These are phyloP conservation scores for Drosophila arawakana DNA, from an alignment of 1,140 invertebrate species.

Conservation along the genomic window DNA sequence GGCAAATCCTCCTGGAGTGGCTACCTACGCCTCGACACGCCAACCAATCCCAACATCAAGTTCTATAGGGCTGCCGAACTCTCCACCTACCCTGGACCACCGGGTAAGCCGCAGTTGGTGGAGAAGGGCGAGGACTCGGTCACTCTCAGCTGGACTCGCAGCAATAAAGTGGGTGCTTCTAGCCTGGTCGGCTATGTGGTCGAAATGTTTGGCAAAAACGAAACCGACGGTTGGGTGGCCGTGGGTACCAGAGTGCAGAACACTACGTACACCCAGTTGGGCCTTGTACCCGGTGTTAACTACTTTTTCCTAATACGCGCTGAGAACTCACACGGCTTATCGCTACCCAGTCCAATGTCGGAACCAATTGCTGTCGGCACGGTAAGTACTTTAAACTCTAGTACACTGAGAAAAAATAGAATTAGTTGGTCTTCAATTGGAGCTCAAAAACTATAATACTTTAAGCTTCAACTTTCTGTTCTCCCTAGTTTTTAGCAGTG, in stretches of 20 bases:
- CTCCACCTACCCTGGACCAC: slow-evolving; percentile 91
- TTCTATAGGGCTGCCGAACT: slow-evolving; percentile 92
- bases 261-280: slow-evolving; percentile 88
- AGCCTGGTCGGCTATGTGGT: slow-evolving; percentile 93
- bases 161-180: slow-evolving; percentile 91
- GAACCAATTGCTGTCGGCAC: slow-evolving; percentile 86
- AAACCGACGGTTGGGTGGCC: slow-evolving; percentile 86
- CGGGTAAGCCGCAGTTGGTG: slow-evolving; percentile 89
- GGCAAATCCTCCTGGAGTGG: slow-evolving; percentile 95
- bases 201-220: slow-evolving; percentile 87
- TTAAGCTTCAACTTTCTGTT: too few relatives aligned
- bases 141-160: slow-evolving; percentile 92
- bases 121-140: slow-evolving; percentile 91
- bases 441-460: too few relatives aligned
- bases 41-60: slow-evolving; percentile 93
- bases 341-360: slow-evolving; percentile 89
- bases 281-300: slow-evolving; percentile 89
- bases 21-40: slow-evolving; percentile 90
- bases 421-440: too few relatives aligned
- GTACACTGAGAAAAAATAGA: too few relatives aligned
- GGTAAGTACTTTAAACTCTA: slow-evolving; percentile 55
- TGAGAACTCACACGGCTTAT: slow-evolving; percentile 93
- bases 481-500: too few relatives aligned
- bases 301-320: slow-evolving; percentile 95
- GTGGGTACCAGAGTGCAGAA: slow-evolving; percentile 87